Percentiles rank a stretch among this genome's conserved stretches.
Conservation (phyloP, 2,888 invertebrate genomes). For the Anorthoa munda region DNA sequence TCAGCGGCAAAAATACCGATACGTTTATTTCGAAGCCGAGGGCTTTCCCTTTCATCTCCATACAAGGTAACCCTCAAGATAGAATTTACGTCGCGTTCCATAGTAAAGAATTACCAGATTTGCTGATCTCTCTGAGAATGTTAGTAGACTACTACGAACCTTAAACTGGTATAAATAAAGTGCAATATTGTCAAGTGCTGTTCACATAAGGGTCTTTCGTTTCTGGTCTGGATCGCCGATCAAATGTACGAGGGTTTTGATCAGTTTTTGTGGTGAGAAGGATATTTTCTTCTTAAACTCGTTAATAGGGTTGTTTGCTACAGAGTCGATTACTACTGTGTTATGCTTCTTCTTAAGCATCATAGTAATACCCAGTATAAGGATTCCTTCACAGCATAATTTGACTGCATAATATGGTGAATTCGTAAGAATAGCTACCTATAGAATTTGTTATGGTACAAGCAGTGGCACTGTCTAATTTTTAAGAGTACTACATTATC, state of each 20-base stretch:
- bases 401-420: background rate
- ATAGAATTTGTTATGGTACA: too few species aligned
- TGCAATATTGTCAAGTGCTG: background rate
- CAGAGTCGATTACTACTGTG: constrained; percentile 13
- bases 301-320: constrained; percentile 41
- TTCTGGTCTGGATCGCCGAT: constrained; percentile 43
- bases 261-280: constrained; percentile 60
- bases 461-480: too few species aligned
- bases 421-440: too few species aligned
- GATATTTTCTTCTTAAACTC: constrained; percentile 61
- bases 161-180: background rate
- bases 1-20: constrained; percentile 51
- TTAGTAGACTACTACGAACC: constrained; percentile 5
- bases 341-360: constrained; percentile 6
- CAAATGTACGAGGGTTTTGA: constrained; percentile 55
- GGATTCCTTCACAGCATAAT: background rate
- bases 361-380: background rate
- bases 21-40: constrained; percentile 60
- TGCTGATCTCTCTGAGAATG: constrained; percentile 20
- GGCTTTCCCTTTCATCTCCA: constrained; percentile 80
- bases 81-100: constrained; percentile 82
- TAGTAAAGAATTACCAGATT: constrained; percentile 76
- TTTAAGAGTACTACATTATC: too few species aligned
- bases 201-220: constrained; percentile 10
- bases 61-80: constrained; percentile 72